phyloP scores from a whole-genome alignment of 2,888 invertebrate species.

The Orthosia gothica region DNA sequence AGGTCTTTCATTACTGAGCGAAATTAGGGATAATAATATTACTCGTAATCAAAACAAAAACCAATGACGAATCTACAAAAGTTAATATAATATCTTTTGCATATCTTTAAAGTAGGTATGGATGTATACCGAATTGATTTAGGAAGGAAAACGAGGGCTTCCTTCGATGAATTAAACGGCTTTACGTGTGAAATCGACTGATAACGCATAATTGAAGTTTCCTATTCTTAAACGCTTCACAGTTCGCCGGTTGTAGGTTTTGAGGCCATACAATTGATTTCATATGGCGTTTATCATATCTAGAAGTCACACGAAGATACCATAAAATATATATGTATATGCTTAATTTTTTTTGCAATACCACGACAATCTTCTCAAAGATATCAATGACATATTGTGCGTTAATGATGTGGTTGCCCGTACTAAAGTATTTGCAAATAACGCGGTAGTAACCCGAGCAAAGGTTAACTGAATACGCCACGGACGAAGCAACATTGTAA shows the following conservation, averaged over 20 bases:
- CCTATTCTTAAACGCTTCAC: conserved; percentile 27
- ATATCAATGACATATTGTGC: conserved; percentile 25
- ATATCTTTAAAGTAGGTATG: neutral
- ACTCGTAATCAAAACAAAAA: conserved; percentile 1
- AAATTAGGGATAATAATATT: neutral
- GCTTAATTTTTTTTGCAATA: conserved; percentile 1
- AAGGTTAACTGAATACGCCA: conserved; percentile 72
- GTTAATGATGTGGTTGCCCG: conserved; percentile 26
- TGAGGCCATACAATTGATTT: conserved; percentile 32
- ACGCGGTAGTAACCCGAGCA: conserved; percentile 53
- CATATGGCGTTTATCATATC: conserved; percentile 24
- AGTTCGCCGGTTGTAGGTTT: conserved; percentile 26
- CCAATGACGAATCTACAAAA: neutral
- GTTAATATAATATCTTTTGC: neutral
- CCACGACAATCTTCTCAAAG: conserved; percentile 16
- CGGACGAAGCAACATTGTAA: conserved; percentile 78
- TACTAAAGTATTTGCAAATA: conserved; percentile 55
- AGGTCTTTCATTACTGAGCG: neutral
- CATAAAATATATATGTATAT: neutral
- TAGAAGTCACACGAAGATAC: neutral
- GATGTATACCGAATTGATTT: conserved; percentile 16
- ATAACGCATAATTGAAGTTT: conserved; percentile 41
- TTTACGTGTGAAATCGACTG: conserved; percentile 45
- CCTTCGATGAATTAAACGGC: conserved; percentile 21
- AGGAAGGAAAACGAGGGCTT: conserved; percentile 32